Base-by-base conservation (phyloP, 2,888 invertebrate species). In the Chalcis sispes region DNA sequence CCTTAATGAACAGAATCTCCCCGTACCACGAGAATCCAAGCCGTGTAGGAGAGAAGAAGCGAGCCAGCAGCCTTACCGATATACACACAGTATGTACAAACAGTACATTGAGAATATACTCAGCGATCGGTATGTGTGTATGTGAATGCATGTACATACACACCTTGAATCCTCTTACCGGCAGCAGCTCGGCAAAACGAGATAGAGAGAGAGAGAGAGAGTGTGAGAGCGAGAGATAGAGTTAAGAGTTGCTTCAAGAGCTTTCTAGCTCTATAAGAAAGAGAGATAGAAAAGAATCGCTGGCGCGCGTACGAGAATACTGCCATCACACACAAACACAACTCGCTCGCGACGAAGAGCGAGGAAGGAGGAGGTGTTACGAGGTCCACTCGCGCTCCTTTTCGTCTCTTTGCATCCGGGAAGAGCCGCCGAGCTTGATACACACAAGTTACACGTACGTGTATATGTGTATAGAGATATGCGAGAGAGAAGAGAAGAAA, bases 361-460 rank as follows among this genome's bases (percentile, higher is more conserved):
- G 70, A 70, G 50, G 75, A 64, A 56, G 42, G 75, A 64, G 62
- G 42, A 62, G 75, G 75, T 75, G 75, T 75, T 75, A 50, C 62
- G 54, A 2, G 32, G n/a, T 36, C 13, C 48, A 25, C 27, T 42
- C 32, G 27, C 56, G n/a, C 56, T 73, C 56, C n/a, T 29, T 73
- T 77, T 72, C 58, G 50, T 40, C 80, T 81, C 78, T 81, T 81
- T 80, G 79, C 80, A 82, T 81, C 81, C 82, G 80, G 80, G 81
- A 81, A 79, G 80, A 62, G 48, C n/a, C n/a, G n/a, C n/a, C 62
- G 62, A 62, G 32, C 32, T 27, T 18, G n/a, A 36, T 62, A n/a
- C 29, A 15, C 3, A 13, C 29, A 25, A 25, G n/a, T n/a, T 27
- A 48, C 23, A 48, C n/a, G 46, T 42, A 18, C 48, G 7, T 61